Evolutionary conservation across 2,888 invertebrate genomes (phyloP).

Genomic region (Trachelus iudaicus): DNA sequence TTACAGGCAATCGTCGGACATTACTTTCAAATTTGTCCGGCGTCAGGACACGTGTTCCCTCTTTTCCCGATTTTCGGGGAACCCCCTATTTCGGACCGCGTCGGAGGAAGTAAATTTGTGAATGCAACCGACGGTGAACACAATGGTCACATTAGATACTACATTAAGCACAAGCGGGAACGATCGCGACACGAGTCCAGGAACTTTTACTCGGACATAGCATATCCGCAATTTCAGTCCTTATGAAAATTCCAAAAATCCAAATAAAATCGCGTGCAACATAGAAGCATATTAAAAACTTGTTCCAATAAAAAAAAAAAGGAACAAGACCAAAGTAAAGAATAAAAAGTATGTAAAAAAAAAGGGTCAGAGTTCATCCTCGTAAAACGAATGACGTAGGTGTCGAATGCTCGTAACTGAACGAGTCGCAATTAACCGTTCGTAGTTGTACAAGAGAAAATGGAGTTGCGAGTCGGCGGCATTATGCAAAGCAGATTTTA

Average conservation of each 20-base stretch:
- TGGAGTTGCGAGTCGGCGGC: constrained; percentile 40
- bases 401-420: constrained; percentile 58
- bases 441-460: constrained; percentile 44
- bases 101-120: constrained; percentile 59
- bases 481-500: constrained; percentile 65
- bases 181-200: constrained; percentile 25
- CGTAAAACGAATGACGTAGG: constrained; percentile 54
- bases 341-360: constrained; percentile 19
- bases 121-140: constrained; percentile 52
- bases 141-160: constrained; percentile 64
- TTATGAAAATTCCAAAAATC: background rate
- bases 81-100: constrained; percentile 8
- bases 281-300: background rate
- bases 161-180: constrained; percentile 57
- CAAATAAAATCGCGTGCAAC: background rate
- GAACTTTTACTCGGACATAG: constrained; percentile 12
- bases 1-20: background rate
- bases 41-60: constrained; percentile 12
- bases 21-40: background rate
- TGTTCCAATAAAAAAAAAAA: background rate
- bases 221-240: background rate
- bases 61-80: constrained; percentile 15
- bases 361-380: constrained; percentile 18
- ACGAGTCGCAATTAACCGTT: constrained; percentile 60
- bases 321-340: constrained; percentile 12